Percentiles rank a stretch among this genome's conserved stretches.
Evolutionary conservation across 2,113 vertebrate species (phyloP).

Genomic region (Lichenostomus cassidix): DNA sequence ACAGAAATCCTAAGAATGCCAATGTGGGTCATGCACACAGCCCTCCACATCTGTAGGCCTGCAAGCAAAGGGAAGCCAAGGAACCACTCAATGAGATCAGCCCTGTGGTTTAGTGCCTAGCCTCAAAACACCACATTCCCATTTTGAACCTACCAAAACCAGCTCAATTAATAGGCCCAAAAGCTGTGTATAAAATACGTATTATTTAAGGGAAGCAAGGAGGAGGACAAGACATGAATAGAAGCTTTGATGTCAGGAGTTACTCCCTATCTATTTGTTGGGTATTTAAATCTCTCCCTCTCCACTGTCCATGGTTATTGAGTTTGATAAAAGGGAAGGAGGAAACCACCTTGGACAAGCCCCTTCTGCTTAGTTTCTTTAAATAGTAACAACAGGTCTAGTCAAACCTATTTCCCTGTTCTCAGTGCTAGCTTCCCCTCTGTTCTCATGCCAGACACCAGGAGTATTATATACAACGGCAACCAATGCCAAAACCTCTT

Average conservation of each 20-base stretch:
- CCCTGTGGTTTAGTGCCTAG: constrained; percentile 7
- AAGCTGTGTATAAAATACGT: background rate
- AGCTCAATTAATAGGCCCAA: background rate
- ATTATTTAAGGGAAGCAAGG: background rate
- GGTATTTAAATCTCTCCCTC: background rate
- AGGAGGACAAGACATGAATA: background rate
- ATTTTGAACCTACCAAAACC: background rate
- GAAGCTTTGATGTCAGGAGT: constrained; percentile 3
- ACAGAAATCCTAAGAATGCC: background rate
- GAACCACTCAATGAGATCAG: background rate
- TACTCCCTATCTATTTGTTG: background rate
- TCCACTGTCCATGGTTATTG: background rate
- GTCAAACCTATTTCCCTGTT: background rate
- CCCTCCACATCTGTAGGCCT: background rate
- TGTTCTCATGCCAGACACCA: background rate
- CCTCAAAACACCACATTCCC: constrained; percentile 4
- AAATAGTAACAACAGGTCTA: background rate
- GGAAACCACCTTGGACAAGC: background rate
- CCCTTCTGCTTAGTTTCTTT: background rate
- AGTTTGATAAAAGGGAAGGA: background rate
- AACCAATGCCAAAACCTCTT: background rate
- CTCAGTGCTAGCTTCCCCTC: background rate
- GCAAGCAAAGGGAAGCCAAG: background rate
- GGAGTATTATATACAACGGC: background rate
- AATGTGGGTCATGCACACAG: background rate